These are phyloP conservation scores for Coptodon rendalli DNA, from an alignment of 2,113 vertebrate species.

Conservation along the genomic window DNA sequence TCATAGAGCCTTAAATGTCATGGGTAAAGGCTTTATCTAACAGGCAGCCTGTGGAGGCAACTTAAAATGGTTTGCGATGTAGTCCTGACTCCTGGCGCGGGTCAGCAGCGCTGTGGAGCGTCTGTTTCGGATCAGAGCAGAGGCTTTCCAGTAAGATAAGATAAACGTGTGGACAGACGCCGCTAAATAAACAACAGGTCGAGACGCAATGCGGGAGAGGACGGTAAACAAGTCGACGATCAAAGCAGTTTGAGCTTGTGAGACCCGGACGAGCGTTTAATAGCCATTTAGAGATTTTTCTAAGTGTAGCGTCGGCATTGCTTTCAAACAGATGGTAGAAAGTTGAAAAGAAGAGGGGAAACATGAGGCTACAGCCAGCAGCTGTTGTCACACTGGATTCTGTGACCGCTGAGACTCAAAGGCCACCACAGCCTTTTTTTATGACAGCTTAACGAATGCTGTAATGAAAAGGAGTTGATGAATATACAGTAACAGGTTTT, in stretches of 20 bases:
- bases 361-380: not conserved
- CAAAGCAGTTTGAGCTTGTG: not conserved
- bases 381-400: not conserved
- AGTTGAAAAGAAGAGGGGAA: not conserved
- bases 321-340: not conserved
- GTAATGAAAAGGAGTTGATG: not conserved
- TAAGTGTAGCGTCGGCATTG: not conserved
- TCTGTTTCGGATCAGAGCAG: not conserved
- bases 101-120: not conserved
- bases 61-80: not conserved
- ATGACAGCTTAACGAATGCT: not conserved
- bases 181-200: not conserved
- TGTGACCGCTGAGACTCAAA: not conserved
- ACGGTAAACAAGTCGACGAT: not conserved
- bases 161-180: not conserved
- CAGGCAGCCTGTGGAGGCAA: conserved; percentile 3
- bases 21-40: not conserved
- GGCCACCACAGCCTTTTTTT: fast-evolving
- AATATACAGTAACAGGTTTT: not conserved
- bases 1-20: conserved; percentile 1
- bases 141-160: not conserved
- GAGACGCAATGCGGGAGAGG: fast-evolving
- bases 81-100: conserved; percentile 2
- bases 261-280: fast-evolving
- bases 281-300: not conserved